These are phyloP conservation scores for Biston stratarius DNA, from an alignment of 2,888 invertebrate species.

Conservation along the genomic window DNA sequence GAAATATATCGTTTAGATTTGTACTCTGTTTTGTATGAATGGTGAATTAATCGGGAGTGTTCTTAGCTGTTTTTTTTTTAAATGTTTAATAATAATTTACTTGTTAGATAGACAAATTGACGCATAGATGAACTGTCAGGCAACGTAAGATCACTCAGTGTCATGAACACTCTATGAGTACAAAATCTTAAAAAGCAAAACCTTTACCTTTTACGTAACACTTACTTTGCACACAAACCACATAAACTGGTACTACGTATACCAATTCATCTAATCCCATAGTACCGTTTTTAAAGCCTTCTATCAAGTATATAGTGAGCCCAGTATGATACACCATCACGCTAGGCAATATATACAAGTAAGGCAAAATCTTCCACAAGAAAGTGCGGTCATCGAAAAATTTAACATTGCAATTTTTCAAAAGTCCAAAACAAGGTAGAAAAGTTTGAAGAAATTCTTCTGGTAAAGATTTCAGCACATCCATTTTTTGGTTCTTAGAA, in stretches of 20 bases:
- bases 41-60: too few species aligned
- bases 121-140: too few species aligned
- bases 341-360: conserved; percentile 39
- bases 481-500: conserved; percentile 32
- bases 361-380: conserved; percentile 36
- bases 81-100: too few species aligned
- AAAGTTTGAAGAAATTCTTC: conserved; percentile 49
- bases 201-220: background rate
- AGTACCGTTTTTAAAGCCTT: conserved; percentile 39
- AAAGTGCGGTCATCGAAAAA: conserved; percentile 39
- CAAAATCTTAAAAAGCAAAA: background rate
- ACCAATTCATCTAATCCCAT: conserved; percentile 48
- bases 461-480: conserved; percentile 37
- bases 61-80: too few species aligned
- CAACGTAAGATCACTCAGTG: too few species aligned
- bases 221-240: conserved; percentile 52
- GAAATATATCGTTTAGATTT: too few species aligned
- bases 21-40: too few species aligned
- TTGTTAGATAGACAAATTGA: too few species aligned
- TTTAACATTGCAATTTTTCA: conserved; percentile 43
- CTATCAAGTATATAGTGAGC: conserved; percentile 41
- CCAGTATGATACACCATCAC: conserved; percentile 36
- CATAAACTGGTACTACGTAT: conserved; percentile 48
- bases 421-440: conserved; percentile 41
- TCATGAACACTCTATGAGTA: too few species aligned